Base-by-base conservation (phyloP, 2,888 invertebrate species). In the Creontiades dilutus region DNA sequence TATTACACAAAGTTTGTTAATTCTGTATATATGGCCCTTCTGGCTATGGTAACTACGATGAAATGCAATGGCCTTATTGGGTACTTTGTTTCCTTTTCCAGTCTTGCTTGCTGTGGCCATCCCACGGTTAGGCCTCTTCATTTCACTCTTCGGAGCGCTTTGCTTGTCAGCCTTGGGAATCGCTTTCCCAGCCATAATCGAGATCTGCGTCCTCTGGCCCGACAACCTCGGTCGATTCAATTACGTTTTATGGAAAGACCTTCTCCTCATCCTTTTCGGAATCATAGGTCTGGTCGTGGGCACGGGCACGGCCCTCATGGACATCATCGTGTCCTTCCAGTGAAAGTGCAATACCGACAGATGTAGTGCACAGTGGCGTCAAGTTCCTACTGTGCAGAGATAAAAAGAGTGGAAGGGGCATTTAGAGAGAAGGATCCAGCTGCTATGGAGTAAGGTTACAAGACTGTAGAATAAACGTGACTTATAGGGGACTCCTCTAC, bases 91-190 rank as follows among this genome's bases (percentile, higher is more conserved):
- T n/a, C n/a, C n/a, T 52, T 52, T 91, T 91, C 94, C 94, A 98
- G 97, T 97, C 93, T 93, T 96, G 47, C 93, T 97, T 92, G 96
- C 96, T 5, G 94, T 95, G 89, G 94, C 95, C 2, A 95, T 97
- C 91, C 96, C 96, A 0, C 94, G 96, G 90, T 94, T 97, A 90
- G 96, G 95, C 75, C 94, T 96, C 5, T 96, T 96, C 94, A 97
- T 97, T 92, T 96, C 96, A 0, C 93, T 97, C 82, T 96, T 97
- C 91, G 97, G 97, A 52, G 96, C 96, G 0, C 94, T 96, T 81
- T 96, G 96, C 91, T 94, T 96, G 90, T 96, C 96, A 5, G 95
- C 96, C 1, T 93, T 97, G 82, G 96, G 96, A 12, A 94, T 97
- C 61, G 95, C 96, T 2, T 96, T 96, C 93, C 96, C 97, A 28